Conservation (phyloP, 2,797 vertebrate genomes). For the Macrochelys suwanniensis region DNA sequence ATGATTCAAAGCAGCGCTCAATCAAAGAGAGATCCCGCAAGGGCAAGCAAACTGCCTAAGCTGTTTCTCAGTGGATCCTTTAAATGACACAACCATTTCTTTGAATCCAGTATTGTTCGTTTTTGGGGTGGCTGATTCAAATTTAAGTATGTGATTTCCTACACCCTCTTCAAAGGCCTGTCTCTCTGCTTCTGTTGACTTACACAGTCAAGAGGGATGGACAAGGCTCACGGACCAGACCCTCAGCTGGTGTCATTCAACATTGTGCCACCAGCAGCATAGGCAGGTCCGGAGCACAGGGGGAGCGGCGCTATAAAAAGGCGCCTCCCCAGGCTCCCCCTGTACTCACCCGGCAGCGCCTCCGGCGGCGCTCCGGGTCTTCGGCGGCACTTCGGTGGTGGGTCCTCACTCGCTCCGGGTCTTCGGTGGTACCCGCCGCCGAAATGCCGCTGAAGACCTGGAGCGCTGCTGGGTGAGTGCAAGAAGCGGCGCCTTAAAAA, state of each 20-base stretch:
- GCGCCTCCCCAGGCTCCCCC: no score
- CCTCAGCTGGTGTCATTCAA: constrained; percentile 28
- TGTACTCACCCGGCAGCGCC: no score
- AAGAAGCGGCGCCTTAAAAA: no score
- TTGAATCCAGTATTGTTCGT: constrained; percentile 31
- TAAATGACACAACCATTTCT: constrained; percentile 14
- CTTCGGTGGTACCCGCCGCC: no score
- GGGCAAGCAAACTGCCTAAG: constrained; percentile 11
- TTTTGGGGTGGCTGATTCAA: constrained; percentile 37
- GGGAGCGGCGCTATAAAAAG: no score
- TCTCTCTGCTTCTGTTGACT: neutral
- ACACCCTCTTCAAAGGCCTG: constrained; percentile 55
- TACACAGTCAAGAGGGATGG: neutral
- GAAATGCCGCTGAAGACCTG: no score
- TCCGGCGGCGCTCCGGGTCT: no score
- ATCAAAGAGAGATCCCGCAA: neutral
- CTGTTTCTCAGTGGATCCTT: constrained; percentile 36
- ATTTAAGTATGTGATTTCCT: constrained; percentile 8
- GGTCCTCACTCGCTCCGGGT: no score
- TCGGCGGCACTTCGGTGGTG: no score
- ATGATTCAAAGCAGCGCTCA: neutral
- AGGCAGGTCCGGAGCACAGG: no score
- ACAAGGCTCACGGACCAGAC: neutral
- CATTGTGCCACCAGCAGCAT: neutral
- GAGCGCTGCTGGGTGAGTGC: no score